Conservation (phyloP, 2,113 vertebrate species). For the Charadrius vociferus region DNA sequence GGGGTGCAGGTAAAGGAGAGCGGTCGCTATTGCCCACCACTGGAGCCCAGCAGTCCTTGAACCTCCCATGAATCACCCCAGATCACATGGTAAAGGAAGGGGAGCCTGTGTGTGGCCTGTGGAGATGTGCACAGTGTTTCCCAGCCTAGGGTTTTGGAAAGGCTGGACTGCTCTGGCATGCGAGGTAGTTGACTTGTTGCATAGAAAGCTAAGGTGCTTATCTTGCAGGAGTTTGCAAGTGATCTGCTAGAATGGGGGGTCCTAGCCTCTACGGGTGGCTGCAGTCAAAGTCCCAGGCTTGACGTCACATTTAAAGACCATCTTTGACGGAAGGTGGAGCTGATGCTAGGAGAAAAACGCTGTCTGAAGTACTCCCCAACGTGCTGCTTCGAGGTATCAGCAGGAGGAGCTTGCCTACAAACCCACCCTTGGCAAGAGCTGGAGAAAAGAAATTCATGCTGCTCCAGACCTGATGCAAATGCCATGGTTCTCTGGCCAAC, state of each 20-base stretch:
- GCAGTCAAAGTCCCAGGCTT: not conserved
- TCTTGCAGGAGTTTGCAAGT: not conserved
- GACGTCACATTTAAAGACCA: not conserved
- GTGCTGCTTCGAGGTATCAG: not conserved
- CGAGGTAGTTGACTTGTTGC: no score
- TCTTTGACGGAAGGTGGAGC: not conserved
- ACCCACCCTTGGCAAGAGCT: not conserved
- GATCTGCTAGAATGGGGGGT: not conserved
- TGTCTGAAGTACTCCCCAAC: not conserved
- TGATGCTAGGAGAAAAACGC: not conserved
- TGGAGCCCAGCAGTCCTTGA: not conserved
- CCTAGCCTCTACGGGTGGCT: not conserved
- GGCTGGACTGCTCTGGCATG: not conserved
- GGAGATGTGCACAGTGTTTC: no score
- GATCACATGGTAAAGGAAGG: not conserved
- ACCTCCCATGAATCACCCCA: not conserved
- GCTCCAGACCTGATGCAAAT: not conserved
- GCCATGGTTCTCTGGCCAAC: not conserved
- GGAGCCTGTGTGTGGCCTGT: not conserved
- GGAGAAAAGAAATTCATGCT: not conserved
- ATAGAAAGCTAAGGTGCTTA: not conserved
- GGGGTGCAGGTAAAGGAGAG: not conserved
- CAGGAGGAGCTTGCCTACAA: not conserved
- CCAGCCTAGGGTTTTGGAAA: not conserved
- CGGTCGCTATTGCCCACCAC: rapidly evolving